Evolutionary conservation across 2,888 invertebrate genomes (phyloP), one percentile per base, ranked within the genome.

Genomic region (Anthrax anthrax): DNA sequence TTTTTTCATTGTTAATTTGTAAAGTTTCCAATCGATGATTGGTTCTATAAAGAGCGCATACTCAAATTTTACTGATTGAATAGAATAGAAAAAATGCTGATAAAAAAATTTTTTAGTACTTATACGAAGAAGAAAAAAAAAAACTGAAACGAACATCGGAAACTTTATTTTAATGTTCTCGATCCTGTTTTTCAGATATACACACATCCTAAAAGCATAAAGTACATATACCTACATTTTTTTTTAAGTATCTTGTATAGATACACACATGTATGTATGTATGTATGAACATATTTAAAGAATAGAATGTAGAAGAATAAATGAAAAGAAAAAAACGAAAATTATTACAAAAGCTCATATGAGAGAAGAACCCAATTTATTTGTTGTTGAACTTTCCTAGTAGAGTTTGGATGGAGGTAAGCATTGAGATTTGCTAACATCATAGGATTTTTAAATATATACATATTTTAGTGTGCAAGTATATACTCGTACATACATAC

Each of bases 301-400:
- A 12, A 32, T n/a, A n/a, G n/a, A 32, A 12, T 32, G 29, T 3
- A 32, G 12, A 32, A 27, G 9, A 27, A 9, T 27, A 8, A 8
- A 27, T 8, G 12, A 9, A 29, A 12, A 29, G 10, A 32, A 32
- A 32, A 32, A 23, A 23, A 6, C 23, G 23, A 4, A 23, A 6
- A 23, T 23, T 23, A 6, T 6, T 23, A 23, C 4, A 23, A 23
- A 12, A 32, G 29, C 29, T 32, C 13, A 12, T 12, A 12, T 32
- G 23, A 27, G 39, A 37, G 36, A 37, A 41, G 41, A 29, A 37
- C 42, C 41, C 41, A 46, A 46, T 46, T 46, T 46, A 46, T 46
- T 46, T 46, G 27, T 41, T 46, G 41, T 46, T 46, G 46, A 46
- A 46, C 46, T 46, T 46, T 42, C 29, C 17, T 40, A 16, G 36